Percentiles rank a stretch among this genome's conserved stretches.
These are phyloP conservation scores for Rhadina sibilatrix DNA, from an alignment of 2,113 vertebrate species.

Conservation along the genomic window DNA sequence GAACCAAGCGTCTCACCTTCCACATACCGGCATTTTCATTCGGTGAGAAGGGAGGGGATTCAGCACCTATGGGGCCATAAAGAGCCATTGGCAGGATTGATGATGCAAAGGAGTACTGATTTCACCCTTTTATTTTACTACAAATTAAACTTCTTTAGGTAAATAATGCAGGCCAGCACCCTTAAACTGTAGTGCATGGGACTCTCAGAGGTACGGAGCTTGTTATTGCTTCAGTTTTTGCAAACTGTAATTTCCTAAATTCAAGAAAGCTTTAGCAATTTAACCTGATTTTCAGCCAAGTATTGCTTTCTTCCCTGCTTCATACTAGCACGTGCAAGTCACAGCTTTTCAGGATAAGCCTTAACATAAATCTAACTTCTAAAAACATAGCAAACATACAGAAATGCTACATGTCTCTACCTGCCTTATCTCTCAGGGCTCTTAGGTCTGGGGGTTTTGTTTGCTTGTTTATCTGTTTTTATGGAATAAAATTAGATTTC, in stretches of 20 bases:
- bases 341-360: neutral
- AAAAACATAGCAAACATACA: slow-evolving; percentile 14
- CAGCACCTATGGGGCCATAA: rapidly evolving
- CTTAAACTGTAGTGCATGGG: neutral
- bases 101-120: rapidly evolving
- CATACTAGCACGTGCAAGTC: neutral
- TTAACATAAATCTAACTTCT: slow-evolving; percentile 19
- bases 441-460: neutral
- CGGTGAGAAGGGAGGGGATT: neutral
- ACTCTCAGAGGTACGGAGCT: neutral
- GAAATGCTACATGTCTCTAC: slow-evolving; percentile 7
- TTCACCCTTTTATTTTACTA: neutral
- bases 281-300: neutral
- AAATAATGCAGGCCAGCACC: neutral
- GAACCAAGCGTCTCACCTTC: neutral
- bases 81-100: rapidly evolving
- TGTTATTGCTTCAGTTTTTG: neutral
- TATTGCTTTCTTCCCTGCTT: neutral
- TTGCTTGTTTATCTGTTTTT: slow-evolving; percentile 41
- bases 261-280: neutral
- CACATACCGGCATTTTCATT: neutral
- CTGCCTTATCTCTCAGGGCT: slow-evolving; percentile 61
- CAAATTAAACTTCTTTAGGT: neutral
- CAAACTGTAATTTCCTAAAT: neutral
- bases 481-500: slow-evolving; percentile 75